These are phyloP conservation scores for Valencia hispanica DNA, from an alignment of 2,797 vertebrate species.

Conservation along the genomic window DNA sequence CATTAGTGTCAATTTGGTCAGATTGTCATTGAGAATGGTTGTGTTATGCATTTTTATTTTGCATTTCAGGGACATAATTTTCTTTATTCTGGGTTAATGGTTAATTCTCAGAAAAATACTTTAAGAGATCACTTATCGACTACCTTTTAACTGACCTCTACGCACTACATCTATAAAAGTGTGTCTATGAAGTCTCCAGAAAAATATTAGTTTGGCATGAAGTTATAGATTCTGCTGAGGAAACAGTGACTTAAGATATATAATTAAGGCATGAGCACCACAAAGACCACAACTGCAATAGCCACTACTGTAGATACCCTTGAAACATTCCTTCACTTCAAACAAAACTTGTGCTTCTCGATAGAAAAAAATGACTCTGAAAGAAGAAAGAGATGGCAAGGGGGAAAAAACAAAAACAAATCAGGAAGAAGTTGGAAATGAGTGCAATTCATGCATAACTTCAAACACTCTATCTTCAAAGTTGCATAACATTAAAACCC, in stretches of 20 bases:
- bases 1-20: too few relatives aligned
- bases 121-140: neutral
- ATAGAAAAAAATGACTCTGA: constrained; percentile 41
- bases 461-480: constrained; percentile 83
- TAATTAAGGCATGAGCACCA: constrained; percentile 69
- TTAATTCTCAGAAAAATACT: neutral
- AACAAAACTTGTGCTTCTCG: constrained; percentile 67
- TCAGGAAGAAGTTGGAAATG: constrained; percentile 80
- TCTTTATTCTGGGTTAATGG: neutral
- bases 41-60: too few relatives aligned
- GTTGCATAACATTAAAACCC: constrained; percentile 82
- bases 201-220: constrained; percentile 5
- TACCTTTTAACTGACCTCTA: neutral
- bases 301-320: constrained; percentile 67
- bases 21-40: too few relatives aligned
- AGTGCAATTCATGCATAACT: constrained; percentile 84
- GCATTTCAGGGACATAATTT: too few relatives aligned
- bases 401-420: constrained; percentile 68
- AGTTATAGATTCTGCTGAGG: constrained; percentile 37
- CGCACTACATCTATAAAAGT: neutral
- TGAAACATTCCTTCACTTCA: constrained; percentile 79
- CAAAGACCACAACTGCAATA: constrained; percentile 68
- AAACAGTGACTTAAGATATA: constrained; percentile 65
- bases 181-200: constrained; percentile 4
- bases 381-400: constrained; percentile 66